Percentiles rank a stretch among this genome's conserved stretches.
phyloP scores from a whole-genome alignment of 2,113 vertebrate species.

The Argyrosomus japonicus region DNA sequence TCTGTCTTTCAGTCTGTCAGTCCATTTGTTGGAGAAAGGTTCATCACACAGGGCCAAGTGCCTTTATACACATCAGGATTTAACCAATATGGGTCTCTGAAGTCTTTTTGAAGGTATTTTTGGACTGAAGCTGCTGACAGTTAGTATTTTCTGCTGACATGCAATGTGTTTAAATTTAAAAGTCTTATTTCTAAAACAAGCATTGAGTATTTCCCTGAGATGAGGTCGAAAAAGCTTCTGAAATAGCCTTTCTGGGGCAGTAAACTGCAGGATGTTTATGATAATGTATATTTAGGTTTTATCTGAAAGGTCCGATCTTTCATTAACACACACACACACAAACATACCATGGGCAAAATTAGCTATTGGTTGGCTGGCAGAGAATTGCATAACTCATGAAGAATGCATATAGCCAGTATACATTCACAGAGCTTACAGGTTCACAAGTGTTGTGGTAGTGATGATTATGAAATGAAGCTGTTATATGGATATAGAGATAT shows the following conservation, averaged over 20 bases:
- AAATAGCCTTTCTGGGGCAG: slow-evolving; percentile 13
- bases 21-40: slow-evolving; percentile 57
- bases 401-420: background rate
- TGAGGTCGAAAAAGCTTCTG: slow-evolving; percentile 18
- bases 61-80: slow-evolving; percentile 48
- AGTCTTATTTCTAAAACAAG: background rate
- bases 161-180: background rate
- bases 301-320: background rate
- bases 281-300: background rate
- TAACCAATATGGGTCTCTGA: slow-evolving; percentile 46
- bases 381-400: background rate
- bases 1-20: slow-evolving; percentile 65
- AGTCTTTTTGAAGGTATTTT: slow-evolving; percentile 35
- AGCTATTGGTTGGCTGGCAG: background rate
- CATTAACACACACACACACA: background rate
- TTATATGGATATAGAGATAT: background rate
- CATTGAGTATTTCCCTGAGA: background rate
- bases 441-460: background rate
- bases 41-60: slow-evolving; percentile 31
- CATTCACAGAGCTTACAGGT: background rate
- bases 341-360: background rate
- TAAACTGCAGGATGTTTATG: background rate
- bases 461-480: background rate
- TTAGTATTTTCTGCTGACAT: background rate
- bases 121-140: slow-evolving; percentile 48